These are phyloP conservation scores for Rhagophthalmus giganteus DNA, from an alignment of 2,888 invertebrate genomes.

Conservation along the genomic window DNA sequence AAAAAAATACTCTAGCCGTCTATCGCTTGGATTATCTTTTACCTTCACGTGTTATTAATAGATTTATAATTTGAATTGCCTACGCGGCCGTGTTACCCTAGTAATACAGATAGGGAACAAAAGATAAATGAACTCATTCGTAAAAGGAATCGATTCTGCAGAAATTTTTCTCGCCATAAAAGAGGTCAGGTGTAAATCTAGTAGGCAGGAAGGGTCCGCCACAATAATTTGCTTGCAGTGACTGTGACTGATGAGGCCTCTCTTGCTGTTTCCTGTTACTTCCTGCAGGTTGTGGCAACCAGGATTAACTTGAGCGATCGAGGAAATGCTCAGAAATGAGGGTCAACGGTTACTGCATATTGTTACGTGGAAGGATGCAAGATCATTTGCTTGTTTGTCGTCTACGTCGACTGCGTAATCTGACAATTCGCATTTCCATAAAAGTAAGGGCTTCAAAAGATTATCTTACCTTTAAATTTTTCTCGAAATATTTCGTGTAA, in stretches of 20 bases:
- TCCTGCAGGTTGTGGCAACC: conserved; percentile 34
- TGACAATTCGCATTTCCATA: no score
- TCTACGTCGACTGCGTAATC: not conserved
- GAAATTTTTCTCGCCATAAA: conserved; percentile 37
- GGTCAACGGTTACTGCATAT: conserved; percentile 26
- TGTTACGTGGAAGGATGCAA: conserved; percentile 10
- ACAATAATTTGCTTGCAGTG: conserved; percentile 47
- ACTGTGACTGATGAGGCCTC: conserved; percentile 47
- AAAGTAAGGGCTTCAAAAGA: no score
- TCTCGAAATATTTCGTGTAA: no score
- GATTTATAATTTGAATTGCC: no score
- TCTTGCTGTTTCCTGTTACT: conserved; percentile 38
- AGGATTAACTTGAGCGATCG: conserved; percentile 36
- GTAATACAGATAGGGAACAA: no score
- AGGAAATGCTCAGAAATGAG: conserved; percentile 37
- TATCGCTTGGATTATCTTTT: no score
- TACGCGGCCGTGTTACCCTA: no score
- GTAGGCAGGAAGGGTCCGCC: conserved; percentile 43
- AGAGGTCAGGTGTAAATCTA: conserved; percentile 46
- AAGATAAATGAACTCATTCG: not conserved
- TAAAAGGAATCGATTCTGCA: conserved; percentile 20
- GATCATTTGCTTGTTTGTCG: conserved; percentile 4
- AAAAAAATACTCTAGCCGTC: no score
- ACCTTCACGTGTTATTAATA: no score
- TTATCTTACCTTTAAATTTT: no score